These are phyloP conservation scores for Lagenorhynchus albirostris DNA, from an alignment of 2,113 vertebrate species.

Conservation along the genomic window DNA sequence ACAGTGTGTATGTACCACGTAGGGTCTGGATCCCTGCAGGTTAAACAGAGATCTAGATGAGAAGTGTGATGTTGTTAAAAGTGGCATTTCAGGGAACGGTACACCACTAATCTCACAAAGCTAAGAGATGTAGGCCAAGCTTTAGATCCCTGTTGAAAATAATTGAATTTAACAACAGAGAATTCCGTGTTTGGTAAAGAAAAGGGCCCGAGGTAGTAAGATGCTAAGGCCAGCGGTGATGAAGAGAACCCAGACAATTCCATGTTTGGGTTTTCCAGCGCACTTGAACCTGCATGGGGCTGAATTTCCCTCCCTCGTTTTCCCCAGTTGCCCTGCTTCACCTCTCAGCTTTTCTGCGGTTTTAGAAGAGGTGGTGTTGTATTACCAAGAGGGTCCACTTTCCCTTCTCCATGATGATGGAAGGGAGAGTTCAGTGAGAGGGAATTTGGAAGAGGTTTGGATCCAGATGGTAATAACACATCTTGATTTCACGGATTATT, in stretches of 20 bases:
- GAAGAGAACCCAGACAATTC: not conserved
- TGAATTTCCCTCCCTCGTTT: not conserved
- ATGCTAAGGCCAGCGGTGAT: not conserved
- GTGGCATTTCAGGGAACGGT: not conserved
- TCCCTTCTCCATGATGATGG: not conserved
- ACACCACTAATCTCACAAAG: not conserved
- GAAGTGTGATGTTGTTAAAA: not conserved
- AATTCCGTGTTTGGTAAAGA: slow-evolving; percentile 57
- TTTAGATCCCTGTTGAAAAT: slow-evolving; percentile 18
- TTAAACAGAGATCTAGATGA: slow-evolving; percentile 4
- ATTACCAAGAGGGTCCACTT: not conserved
- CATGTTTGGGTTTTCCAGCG: slow-evolving; percentile 2
- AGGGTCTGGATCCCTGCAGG: not conserved
- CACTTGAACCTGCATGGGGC: not conserved
- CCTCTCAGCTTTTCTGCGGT: not conserved
- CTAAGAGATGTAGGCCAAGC: not conserved
- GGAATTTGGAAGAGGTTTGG: not conserved
- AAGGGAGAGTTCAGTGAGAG: not conserved
- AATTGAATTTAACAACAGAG: slow-evolving; percentile 37
- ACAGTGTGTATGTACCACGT: not conserved
- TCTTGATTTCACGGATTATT: not conserved
- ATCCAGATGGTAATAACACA: not conserved
- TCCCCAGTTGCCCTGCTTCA: not conserved
- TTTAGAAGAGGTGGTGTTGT: not conserved
- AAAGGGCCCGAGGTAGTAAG: not conserved